Evolutionary conservation across 1,140 invertebrate genomes (phyloP), one percentile per base, ranked within the genome.

Genomic region (Dolichoris vasculosae): DNA sequence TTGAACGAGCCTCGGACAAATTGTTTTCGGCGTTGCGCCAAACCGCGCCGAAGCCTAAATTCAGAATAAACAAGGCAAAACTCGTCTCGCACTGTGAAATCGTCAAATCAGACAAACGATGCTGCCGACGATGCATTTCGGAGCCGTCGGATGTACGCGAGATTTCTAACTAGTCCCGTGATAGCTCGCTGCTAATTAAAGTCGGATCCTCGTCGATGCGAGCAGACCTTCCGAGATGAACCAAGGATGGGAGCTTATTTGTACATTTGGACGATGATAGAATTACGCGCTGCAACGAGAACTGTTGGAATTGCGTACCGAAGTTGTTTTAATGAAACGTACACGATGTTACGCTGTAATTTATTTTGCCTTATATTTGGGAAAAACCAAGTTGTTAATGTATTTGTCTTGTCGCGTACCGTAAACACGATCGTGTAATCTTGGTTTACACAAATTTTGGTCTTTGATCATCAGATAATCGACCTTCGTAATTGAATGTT

Each of bases 11-110:
- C 32, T 11, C 30, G 48, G 51, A 51, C 77, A 79, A 79, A 79
- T 79, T 79, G 55, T 79, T 79, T 63, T 63, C 77, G 32, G 77
- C 55, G 23, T 59, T 26, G 55, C 55, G 55, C 55, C 55, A 59
- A 26, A 17, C 15, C 7, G 15, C 48, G 8, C 23, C 7, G 2
- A n/a, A 13, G 55, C 51, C 77, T 35, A 59, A 59, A 59, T 20
- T 32, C 23, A n/a, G 76, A 15, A 43, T 78, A 78, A 78, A 59
- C 51, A 7, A 55, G 20, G 11, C 51, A 55, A 11, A n/a, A 20
- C 6, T 17, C 51, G 17, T 9, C 17, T 7, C 51, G 7, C 15
- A 2, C 20, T 55, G 2, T n/a, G n/a, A n/a, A n/a, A n/a, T 17
- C 9, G 9, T 55, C 2, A 38, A 55, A 13, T 30, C 77, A 38